Evolutionary conservation across 2,797 vertebrate genomes (phyloP), one percentile per base, ranked within the genome.

Genomic region (Xyrichtys novacula): DNA sequence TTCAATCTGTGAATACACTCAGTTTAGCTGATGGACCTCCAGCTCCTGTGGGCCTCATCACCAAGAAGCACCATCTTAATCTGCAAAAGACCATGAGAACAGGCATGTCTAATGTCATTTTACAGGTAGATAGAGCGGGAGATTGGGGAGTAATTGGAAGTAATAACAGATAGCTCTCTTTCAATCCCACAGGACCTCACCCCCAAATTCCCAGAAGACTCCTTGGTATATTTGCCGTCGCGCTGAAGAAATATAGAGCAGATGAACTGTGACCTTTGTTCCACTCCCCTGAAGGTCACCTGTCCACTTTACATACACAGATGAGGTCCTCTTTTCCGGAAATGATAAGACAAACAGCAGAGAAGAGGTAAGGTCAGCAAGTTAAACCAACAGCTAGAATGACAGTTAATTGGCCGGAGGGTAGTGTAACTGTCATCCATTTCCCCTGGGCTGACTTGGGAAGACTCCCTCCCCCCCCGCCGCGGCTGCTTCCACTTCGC

Each of bases 351-450:
- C 92, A 93, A 94, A 94, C 91, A 92, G 83, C 61, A 60, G 76
- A 85, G 90, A 82, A 86, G 88, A 90, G 91, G 80, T 90, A 89
- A 91, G 93, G 94, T 94, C 93, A 92, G 81, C 70, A 82, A 94
- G 94, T 94, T 95, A 94, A 94, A 95, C 89, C 92, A 94, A 94
- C 94, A 94, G 90, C 92, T 92, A 93, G 93, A 88, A 94, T 91
- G 93, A 93, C 92, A 93, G 92, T 93, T 93, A 94, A 94, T 94
- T 92, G 93, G 90, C 92, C 85, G 68, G 87, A 91, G 93, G 91
- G 88, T 90, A 85, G 89, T 94, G 93, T 94, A 93, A 91, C 92
- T 94, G 92, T 94, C 93, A 94, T 91, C 91, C 84, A 87, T 92
- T 92, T 93, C 88, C 89, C 88, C 76, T 67, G 84, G 83, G 87